phyloP scores from a whole-genome alignment of 2,888 invertebrate species.

The Protophormia terraenovae region DNA sequence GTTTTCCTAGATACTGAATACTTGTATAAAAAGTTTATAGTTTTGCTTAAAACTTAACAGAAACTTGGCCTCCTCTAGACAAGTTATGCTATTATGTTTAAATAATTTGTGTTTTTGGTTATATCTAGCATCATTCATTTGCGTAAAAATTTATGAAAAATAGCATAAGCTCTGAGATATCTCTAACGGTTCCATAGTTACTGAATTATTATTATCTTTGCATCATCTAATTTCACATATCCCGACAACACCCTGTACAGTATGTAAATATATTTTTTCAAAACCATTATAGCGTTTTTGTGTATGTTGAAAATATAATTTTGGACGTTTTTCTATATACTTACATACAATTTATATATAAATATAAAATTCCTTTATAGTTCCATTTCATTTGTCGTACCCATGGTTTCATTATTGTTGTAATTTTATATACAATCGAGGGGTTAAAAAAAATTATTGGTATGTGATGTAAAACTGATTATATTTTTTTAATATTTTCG shows the following conservation, averaged over 20 bases:
- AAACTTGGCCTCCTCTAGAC: too few species aligned
- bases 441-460: constrained; percentile 55
- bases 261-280: constrained; percentile 9
- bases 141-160: too few species aligned
- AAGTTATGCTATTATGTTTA: too few species aligned
- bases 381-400: constrained; percentile 16
- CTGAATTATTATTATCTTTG: too few species aligned
- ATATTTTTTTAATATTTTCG: constrained; percentile 7
- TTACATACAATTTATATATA: neutral
- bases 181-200: too few species aligned
- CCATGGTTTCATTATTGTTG: constrained; percentile 4
- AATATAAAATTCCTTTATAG: too few species aligned
- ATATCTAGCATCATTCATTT: too few species aligned
- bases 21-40: too few species aligned
- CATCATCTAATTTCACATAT: neutral
- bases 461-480: constrained; percentile 60
- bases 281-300: neutral
- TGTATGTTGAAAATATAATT: constrained; percentile 7
- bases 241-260: neutral
- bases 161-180: too few species aligned
- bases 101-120: too few species aligned
- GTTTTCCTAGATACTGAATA: too few species aligned
- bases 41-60: too few species aligned
- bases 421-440: constrained; percentile 29
- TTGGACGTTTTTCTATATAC: neutral